These are phyloP conservation scores for Microcebus lehilahytsara DNA, from an alignment of 2,113 vertebrate species.

Conservation along the genomic window DNA sequence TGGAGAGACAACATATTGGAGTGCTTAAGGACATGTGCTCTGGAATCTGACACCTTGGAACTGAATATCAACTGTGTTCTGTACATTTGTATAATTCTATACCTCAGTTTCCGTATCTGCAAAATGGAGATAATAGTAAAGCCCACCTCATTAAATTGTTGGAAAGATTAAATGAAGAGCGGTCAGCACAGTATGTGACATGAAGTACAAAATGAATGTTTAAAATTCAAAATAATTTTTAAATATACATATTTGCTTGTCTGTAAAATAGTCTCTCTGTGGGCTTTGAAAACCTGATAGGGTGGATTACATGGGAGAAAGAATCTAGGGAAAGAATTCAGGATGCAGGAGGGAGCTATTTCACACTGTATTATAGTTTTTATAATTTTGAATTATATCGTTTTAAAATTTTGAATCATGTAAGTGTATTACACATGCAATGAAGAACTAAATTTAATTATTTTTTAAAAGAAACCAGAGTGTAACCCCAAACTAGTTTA, in stretches of 20 bases:
- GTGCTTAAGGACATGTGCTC: neutral
- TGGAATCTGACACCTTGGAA: neutral
- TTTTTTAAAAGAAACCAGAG: neutral
- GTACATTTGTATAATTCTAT: neutral
- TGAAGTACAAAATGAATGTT: neutral
- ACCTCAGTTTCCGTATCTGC: neutral
- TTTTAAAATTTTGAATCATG: neutral
- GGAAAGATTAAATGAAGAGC: neutral
- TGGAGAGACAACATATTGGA: neutral
- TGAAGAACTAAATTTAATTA: neutral
- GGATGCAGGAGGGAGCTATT: neutral
- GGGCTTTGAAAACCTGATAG: neutral
- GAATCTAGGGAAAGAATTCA: neutral
- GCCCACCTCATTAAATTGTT: neutral
- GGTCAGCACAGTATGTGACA: neutral
- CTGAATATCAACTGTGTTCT: neutral
- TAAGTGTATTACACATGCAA: neutral
- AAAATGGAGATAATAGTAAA: neutral
- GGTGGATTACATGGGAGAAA: neutral
- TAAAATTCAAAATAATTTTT: neutral
- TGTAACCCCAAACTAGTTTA: neutral
- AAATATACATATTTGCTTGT: neutral
- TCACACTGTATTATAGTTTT: neutral
- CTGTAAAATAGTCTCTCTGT: neutral
- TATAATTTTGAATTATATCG: neutral